Conservation (phyloP, 2,888 invertebrate genomes). For the Aphodius granarius region DNA sequence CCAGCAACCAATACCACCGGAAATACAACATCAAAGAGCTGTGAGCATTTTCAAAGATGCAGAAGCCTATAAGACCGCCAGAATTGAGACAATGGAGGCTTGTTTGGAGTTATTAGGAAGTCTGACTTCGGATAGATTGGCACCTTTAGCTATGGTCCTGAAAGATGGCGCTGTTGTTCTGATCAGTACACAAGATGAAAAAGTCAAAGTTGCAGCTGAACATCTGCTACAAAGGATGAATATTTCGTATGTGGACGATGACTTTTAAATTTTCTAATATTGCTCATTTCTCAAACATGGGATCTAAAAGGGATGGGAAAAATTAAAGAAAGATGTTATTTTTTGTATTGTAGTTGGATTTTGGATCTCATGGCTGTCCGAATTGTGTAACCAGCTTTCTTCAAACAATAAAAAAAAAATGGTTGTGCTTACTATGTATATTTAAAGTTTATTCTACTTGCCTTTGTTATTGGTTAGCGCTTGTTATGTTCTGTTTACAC, state of each 20-base stretch:
- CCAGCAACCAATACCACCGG: slow-evolving; percentile 76
- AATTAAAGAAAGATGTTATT: not conserved
- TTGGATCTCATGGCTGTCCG: not conserved
- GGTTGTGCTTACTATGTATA: slow-evolving; percentile 6
- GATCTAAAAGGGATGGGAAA: not conserved
- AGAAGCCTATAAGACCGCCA: slow-evolving; percentile 81
- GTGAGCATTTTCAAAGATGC: slow-evolving; percentile 85
- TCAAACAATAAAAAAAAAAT: not conserved
- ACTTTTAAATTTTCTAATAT: slow-evolving; percentile 28
- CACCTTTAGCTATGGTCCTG: slow-evolving; percentile 49
- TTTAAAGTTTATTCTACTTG: not conserved
- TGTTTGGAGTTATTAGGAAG: slow-evolving; percentile 71
- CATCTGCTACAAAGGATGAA: slow-evolving; percentile 51
- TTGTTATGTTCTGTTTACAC: not conserved
- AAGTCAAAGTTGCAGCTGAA: slow-evolving; percentile 50
- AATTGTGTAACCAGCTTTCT: not conserved
- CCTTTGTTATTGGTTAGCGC: not conserved
- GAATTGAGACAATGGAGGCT: slow-evolving; percentile 84
- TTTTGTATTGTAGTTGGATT: not conserved
- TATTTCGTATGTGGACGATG: slow-evolving; percentile 51
- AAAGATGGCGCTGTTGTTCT: slow-evolving; percentile 52
- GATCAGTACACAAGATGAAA: slow-evolving; percentile 50
- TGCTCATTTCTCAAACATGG: not conserved
- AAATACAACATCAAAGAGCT: slow-evolving; percentile 81
- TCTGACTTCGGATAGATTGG: slow-evolving; percentile 48